phyloP scores from a whole-genome alignment of 2,888 invertebrate genomes.

The Drosophila hawaiiensis region DNA sequence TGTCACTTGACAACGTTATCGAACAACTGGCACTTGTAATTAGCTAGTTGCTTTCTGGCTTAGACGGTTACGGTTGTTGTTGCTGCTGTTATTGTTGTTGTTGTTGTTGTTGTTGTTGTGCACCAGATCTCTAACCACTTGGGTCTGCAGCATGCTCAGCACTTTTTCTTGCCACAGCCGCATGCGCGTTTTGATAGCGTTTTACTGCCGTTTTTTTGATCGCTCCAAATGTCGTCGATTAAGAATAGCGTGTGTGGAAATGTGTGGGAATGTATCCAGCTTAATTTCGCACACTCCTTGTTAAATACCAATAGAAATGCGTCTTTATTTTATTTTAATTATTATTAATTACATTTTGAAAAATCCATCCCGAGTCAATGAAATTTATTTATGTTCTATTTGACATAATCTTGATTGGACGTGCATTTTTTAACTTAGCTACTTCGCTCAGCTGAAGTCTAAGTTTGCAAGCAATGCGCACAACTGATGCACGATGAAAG shows the following conservation, averaged over 20 bases:
- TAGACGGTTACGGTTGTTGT: conserved; percentile 37
- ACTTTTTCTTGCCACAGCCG: conserved; percentile 37
- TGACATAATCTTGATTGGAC: background rate
- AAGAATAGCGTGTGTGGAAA: background rate
- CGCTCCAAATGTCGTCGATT: background rate
- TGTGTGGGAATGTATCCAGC: background rate
- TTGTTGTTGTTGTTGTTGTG: too few species aligned
- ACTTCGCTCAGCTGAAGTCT: background rate
- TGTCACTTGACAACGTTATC: conserved; percentile 3
- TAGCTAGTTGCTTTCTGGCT: background rate
- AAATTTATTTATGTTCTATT: background rate
- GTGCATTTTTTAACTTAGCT: background rate
- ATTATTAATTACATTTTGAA: too few species aligned
- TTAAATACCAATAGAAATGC: background rate
- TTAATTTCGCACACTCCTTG: background rate
- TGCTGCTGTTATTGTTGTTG: conserved; percentile 14
- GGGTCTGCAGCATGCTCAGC: conserved; percentile 23
- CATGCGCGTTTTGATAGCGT: conserved; percentile 35
- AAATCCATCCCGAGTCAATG: background rate
- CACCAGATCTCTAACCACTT: conserved; percentile 2
- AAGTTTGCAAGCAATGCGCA: background rate
- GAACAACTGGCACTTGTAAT: conserved; percentile 15
- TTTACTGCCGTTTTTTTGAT: conserved; percentile 9
- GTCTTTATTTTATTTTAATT: background rate
- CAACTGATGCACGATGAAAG: background rate